These are phyloP conservation scores for Drosophila putrida DNA, from an alignment of 2,888 invertebrate species.

Conservation along the genomic window DNA sequence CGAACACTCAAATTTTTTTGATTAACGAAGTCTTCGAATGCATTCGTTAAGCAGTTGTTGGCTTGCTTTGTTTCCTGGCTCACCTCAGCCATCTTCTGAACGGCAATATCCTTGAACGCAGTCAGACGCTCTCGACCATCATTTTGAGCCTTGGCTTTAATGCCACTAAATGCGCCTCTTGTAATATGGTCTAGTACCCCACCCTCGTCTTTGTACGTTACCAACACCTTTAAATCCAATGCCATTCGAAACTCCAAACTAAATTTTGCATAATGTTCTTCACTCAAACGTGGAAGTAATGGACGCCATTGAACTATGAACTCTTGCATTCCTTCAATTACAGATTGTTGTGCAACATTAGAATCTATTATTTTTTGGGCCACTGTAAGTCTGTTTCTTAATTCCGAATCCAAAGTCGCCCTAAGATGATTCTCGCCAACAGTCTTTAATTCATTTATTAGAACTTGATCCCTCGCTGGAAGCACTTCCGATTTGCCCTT, in stretches of 20 bases:
- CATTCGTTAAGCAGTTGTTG: not conserved
- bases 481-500: not conserved
- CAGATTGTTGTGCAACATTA: not conserved
- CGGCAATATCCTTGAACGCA: slow-evolving; percentile 9
- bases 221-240: not conserved
- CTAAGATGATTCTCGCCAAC: slow-evolving; percentile 10
- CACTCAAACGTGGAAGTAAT: not conserved
- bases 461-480: not conserved
- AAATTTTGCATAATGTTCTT: slow-evolving; percentile 7
- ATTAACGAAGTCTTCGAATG: slow-evolving; percentile 11
- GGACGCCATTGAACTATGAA: slow-evolving; percentile 13
- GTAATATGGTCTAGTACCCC: slow-evolving; percentile 14
- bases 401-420: slow-evolving; percentile 8
- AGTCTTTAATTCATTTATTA: slow-evolving; percentile 3
- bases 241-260: slow-evolving; percentile 8
- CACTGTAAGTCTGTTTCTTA: slow-evolving; percentile 11
- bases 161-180: slow-evolving; percentile 2
- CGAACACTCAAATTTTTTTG: slow-evolving; percentile 1
- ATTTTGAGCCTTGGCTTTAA: not conserved
- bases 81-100: slow-evolving; percentile 2
- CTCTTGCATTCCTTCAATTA: slow-evolving; percentile 2
- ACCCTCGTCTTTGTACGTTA: slow-evolving; percentile 8
- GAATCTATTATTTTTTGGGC: slow-evolving; percentile 17
- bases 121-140: slow-evolving; percentile 5
- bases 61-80: slow-evolving; percentile 11